Evolutionary conservation across 2,797 vertebrate genomes (phyloP).

Genomic region (Meriones psammophilus): DNA sequence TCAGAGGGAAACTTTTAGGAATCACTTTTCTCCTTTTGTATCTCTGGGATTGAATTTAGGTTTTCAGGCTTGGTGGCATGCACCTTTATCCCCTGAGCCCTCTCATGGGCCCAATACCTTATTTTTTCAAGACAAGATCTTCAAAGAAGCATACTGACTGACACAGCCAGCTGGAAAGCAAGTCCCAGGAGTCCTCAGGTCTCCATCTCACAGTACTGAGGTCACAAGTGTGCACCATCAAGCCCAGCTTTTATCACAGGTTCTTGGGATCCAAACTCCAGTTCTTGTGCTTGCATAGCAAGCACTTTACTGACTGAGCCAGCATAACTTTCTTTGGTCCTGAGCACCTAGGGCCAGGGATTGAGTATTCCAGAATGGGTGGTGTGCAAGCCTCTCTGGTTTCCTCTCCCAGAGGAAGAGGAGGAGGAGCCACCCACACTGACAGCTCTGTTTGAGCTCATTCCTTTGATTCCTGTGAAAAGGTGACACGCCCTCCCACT

Average conservation of each 20-base stretch:
- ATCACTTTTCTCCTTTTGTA: not conserved
- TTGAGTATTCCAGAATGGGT: not conserved
- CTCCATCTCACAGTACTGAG: not conserved
- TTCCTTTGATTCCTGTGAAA: not conserved
- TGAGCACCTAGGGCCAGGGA: not conserved
- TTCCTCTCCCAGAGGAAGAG: not conserved
- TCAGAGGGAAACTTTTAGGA: not conserved
- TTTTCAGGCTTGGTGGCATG: not conserved
- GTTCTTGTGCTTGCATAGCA: not conserved
- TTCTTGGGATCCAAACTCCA: not conserved
- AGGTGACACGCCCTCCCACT: constrained; percentile 13
- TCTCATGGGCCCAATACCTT: not conserved
- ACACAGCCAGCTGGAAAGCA: not conserved
- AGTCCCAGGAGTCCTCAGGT: not conserved
- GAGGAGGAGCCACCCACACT: not conserved
- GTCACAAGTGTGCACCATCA: not conserved
- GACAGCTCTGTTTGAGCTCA: constrained; percentile 28
- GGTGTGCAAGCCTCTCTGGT: not conserved
- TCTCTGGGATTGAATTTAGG: not conserved
- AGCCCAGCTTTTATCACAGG: not conserved
- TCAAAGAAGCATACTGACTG: not conserved
- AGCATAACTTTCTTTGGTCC: not conserved
- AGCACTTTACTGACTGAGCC: not conserved
- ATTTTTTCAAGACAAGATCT: not conserved
- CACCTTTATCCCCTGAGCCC: not conserved